Evolutionary conservation across 1,140 invertebrate species (phyloP), one percentile per base, ranked within the genome.

Genomic region (Amyelois transitella): DNA sequence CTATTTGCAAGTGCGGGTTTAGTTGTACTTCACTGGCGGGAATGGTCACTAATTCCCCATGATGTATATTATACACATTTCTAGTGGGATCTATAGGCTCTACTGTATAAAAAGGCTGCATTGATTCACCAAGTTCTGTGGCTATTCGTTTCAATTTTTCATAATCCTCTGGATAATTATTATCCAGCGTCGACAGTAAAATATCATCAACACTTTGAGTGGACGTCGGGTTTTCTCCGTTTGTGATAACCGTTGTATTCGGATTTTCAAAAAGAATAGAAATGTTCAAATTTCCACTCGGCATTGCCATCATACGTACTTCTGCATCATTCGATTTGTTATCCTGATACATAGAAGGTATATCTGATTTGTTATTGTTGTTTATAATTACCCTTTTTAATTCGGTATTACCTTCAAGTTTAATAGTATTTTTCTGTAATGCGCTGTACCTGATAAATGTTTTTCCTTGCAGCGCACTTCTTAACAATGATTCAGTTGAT

Each of bases 381-480:
- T 88, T 70, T 74, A 88, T 72, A 55, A 85, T 81, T 48, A 82
- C 77, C 53, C 75, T 73, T 72, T 88, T 86, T 32, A 83, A 59
- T 67, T 87, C 86, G 19, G 71, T 66, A 59, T 72, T 80, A 14
- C 68, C 69, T 20, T 85, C 78, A 43, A 82, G 52, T 69, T 88
- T 86, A 20, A 75, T 54, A 55, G 79, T 63, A 64, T 77, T 76
- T 62, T 88, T 88, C 65, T 69, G 89, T 66, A 68, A 78, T 70
- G 75, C 88, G 81, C 83, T 91, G 86, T 92, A 93, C 76, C 86
- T 88, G 57, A 91, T 82, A 64, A 88, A 91, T 51, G 77, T 89
- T 89, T 90, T 92, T 75, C 95, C 95, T 75, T 96, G 94, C 18
- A 96, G 89, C 7, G 95, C 95, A 75, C 93, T 95, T 61, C 95